Evolutionary conservation across 2,797 vertebrate species (phyloP), one percentile per base, ranked within the genome.

Genomic region (Onychomys torridus): DNA sequence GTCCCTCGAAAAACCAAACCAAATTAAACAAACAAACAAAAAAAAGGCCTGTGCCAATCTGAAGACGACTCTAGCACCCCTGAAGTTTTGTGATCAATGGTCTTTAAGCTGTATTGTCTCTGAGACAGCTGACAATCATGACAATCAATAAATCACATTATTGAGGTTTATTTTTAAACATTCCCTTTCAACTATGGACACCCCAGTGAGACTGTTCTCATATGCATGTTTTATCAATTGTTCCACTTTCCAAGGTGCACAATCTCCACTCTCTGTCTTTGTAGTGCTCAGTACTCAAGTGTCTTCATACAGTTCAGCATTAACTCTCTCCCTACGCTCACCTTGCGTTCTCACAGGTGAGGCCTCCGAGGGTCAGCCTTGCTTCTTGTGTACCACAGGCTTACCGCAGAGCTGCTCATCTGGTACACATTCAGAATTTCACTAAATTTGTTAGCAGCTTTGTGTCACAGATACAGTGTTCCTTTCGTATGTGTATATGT

Each of bases 81-180:
- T 91, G 61, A 89, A 73, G 29, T 78, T 90, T 21, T 86, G 61
- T 90, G 49, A 97, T 92, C n/a, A 83, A 78, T 87, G 29, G 92
- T 69, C 61, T 82, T 93, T 29, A 59, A 71, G 94, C 52, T 81
- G 49, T 19, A 82, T 11, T 40, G 19, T 73, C 69, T 88, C 69
- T 65, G 55, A 34, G 27, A 61, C 37, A 92, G 69, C 55, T 55
- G 77, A 59, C 71, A 37, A 75, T 21, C 49, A 19, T 90, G 79
- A 88, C 19, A 71, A 97, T 67, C 46, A 93, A 37, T 93, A 96
- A 76, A 86, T 71, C 52, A 52, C 27, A 55, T 46, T 86, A 82
- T 59, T 91, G 57, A 92, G 69, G 90, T 89, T 91, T 89, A 95
- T 89, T 95, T 75, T 78, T 89, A 76, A 86, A 95, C 25, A 96